phyloP scores from a whole-genome alignment of 2,888 invertebrate genomes.

The Spilosoma lubricipeda region DNA sequence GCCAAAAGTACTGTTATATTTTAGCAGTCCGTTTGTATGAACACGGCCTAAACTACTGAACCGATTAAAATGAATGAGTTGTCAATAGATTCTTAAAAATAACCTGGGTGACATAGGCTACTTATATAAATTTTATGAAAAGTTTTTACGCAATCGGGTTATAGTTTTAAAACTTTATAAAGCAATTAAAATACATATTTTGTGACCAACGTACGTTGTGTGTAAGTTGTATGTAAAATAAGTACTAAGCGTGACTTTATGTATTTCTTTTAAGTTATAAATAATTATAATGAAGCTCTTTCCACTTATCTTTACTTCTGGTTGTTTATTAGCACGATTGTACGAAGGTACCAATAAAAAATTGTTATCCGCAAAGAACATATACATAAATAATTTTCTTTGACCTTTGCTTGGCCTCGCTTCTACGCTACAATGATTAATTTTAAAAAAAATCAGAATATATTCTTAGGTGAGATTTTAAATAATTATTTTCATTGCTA shows the following conservation, averaged over 20 bases:
- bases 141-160: too few relatives aligned
- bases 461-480: slow-evolving; percentile 5
- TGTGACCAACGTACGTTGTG: background rate
- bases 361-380: slow-evolving; percentile 11
- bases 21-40: too few relatives aligned
- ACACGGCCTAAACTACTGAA: too few relatives aligned
- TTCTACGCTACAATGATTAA: slow-evolving; percentile 36
- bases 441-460: slow-evolving; percentile 28
- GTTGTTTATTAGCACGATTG: slow-evolving; percentile 24
- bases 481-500: background rate
- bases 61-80: too few relatives aligned
- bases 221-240: background rate
- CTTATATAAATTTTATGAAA: too few relatives aligned
- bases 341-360: slow-evolving; percentile 2
- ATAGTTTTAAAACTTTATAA: background rate
- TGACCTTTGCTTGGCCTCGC: slow-evolving; percentile 36
- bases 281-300: background rate
- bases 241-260: background rate
- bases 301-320: slow-evolving; percentile 21
- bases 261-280: background rate
- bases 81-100: too few relatives aligned
- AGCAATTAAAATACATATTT: background rate
- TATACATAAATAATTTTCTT: slow-evolving; percentile 3
- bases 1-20: too few relatives aligned
- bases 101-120: too few relatives aligned